Conservation (phyloP, 2,113 vertebrate species). For the Scytalopus superciliaris region DNA sequence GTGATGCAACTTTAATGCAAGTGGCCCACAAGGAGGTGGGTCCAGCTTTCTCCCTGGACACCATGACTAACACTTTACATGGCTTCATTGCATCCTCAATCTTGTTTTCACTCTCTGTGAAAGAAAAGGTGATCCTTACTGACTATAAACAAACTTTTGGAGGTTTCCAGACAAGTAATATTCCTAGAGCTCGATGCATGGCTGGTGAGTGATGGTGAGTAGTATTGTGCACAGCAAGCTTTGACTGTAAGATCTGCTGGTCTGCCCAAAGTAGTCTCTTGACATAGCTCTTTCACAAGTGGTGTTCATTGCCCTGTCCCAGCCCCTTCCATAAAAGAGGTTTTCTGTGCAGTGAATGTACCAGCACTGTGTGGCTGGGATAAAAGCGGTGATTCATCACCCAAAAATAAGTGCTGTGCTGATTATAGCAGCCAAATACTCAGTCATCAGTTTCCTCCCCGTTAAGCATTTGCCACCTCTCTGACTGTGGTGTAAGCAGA, state of each 20-base stretch:
- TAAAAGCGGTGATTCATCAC: slow-evolving; percentile 25
- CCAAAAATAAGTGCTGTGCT: slow-evolving; percentile 23
- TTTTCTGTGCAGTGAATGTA: neutral
- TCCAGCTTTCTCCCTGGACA: neutral
- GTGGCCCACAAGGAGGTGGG: too few species aligned
- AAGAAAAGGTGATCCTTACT: neutral
- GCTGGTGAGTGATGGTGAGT: neutral
- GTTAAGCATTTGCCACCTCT: slow-evolving; percentile 26
- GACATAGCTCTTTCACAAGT: neutral
- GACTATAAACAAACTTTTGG: neutral
- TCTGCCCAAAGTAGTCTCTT: neutral
- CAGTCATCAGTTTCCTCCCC: neutral
- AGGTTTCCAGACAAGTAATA: neutral
- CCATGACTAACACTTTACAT: accelerated
- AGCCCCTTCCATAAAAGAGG: neutral
- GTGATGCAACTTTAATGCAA: neutral
- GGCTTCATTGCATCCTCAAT: neutral
- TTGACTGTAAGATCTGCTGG: neutral
- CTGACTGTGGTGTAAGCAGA: neutral
- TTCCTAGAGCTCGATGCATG: neutral
- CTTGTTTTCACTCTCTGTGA: neutral
- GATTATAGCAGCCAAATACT: slow-evolving; percentile 23
- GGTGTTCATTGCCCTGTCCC: neutral
- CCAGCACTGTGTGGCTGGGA: neutral
- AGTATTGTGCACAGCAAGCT: neutral